A percentile compares a stretch with the other conserved stretches of the same genome.
Conservation (phyloP, 2,797 vertebrate genomes). For the Peromyscus aztecus region DNA sequence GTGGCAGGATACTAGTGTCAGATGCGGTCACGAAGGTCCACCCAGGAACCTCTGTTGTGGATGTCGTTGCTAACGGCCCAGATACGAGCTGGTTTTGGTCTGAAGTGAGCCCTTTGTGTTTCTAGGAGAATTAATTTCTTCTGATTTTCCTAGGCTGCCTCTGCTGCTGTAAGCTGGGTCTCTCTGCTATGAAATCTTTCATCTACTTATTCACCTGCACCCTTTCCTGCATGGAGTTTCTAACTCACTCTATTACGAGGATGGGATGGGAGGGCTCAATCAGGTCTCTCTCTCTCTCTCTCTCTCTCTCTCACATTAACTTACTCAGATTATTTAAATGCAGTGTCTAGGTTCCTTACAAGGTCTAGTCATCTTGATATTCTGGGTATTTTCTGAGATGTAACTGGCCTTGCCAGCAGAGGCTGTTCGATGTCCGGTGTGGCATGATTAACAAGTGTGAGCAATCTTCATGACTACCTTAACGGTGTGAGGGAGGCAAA, state of each 20-base stretch:
- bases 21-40: slow-evolving; percentile 48
- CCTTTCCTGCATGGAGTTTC: slow-evolving; percentile 62
- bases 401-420: slow-evolving; percentile 62
- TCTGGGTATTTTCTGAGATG: slow-evolving; percentile 65
- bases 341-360: slow-evolving; percentile 72
- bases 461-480: slow-evolving; percentile 74
- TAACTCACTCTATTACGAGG: slow-evolving; percentile 71
- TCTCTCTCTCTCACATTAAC: background rate
- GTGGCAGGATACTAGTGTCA: background rate
- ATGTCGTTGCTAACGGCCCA: slow-evolving; percentile 20
- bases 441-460: slow-evolving; percentile 72
- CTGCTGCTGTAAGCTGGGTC: slow-evolving; percentile 72
- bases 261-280: slow-evolving; percentile 66
- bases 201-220: slow-evolving; percentile 40
- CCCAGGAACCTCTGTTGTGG: slow-evolving; percentile 32
- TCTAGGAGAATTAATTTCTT: slow-evolving; percentile 84
- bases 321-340: slow-evolving; percentile 37
- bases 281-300: background rate
- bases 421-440: slow-evolving; percentile 50
- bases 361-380: slow-evolving; percentile 68
- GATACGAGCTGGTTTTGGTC: slow-evolving; percentile 60
- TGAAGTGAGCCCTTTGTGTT: slow-evolving; percentile 85
- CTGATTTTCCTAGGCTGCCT: slow-evolving; percentile 76
- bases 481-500: background rate
- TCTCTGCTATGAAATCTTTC: slow-evolving; percentile 69